These are phyloP conservation scores for Volucella bombylans DNA, from an alignment of 2,888 invertebrate species.

Conservation along the genomic window DNA sequence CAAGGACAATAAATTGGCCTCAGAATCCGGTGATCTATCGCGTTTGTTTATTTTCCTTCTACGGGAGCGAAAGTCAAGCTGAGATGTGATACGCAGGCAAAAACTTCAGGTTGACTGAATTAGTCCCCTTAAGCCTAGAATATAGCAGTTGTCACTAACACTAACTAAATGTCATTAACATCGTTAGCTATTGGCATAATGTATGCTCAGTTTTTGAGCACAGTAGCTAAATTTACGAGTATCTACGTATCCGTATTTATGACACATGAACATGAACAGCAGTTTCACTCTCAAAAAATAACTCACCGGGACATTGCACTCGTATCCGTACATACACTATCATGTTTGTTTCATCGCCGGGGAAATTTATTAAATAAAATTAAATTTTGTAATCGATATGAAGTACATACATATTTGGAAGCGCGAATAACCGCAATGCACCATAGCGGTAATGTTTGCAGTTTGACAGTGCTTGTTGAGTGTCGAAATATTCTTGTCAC, in stretches of 20 bases:
- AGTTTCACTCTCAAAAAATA: conserved; percentile 5
- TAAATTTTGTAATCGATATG: conserved; percentile 53
- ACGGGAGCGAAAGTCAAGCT: too few species aligned
- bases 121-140: too few species aligned
- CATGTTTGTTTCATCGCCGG: background rate
- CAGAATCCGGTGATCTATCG: too few species aligned
- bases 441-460: conserved; percentile 1
- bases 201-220: too few species aligned
- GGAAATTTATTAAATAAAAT: conserved; percentile 49
- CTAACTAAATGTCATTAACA: too few species aligned
- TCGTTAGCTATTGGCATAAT: too few species aligned
- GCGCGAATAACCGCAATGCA: too few species aligned
- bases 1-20: too few species aligned
- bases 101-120: too few species aligned
- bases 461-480: background rate
- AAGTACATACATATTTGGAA: background rate
- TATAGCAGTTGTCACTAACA: too few species aligned
- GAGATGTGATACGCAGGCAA: too few species aligned
- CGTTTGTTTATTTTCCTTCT: too few species aligned
- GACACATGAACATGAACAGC: background rate
- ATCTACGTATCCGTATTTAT: conserved; percentile 1
- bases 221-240: background rate
- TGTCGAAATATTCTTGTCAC: conserved; percentile 48
- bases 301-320: background rate
- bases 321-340: background rate